phyloP scores from a whole-genome alignment of 64 coral and sea anemone genomes.

The Stichodactyla helianthus region DNA sequence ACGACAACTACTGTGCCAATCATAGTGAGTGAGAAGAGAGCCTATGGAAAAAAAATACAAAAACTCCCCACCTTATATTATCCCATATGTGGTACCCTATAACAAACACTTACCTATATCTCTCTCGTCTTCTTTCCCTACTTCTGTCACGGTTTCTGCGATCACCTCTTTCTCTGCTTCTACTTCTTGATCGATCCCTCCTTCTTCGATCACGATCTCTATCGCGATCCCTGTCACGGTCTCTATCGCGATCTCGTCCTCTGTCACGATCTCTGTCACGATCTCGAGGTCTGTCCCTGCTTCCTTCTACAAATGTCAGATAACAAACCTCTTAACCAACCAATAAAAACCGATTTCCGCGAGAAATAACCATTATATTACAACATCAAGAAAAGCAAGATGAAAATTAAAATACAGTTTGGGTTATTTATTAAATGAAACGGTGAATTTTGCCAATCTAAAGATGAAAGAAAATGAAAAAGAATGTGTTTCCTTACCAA shows the following conservation, averaged over 20 bases:
- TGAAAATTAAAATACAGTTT: too few relatives aligned
- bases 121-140: conserved; percentile 29
- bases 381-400: too few relatives aligned
- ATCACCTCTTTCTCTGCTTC: conserved; percentile 36
- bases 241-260: conserved; percentile 25
- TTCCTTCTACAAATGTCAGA: background rate
- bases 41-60: too few relatives aligned
- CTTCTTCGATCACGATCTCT: conserved; percentile 31
- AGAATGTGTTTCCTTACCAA: background rate
- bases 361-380: too few relatives aligned
- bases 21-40: too few relatives aligned
- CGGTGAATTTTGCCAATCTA: background rate
- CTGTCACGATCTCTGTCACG: conserved; percentile 33
- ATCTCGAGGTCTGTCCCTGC: conserved; percentile 28
- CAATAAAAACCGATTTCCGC: background rate
- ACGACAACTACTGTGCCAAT: too few relatives aligned
- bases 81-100: too few relatives aligned
- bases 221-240: conserved; percentile 35
- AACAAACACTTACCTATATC: conserved; percentile 7
- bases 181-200: conserved; percentile 34
- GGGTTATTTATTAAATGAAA: background rate
- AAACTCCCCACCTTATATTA: too few relatives aligned
- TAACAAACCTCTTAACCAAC: background rate
- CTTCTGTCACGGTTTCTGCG: conserved; percentile 26
- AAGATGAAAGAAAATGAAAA: background rate